These are phyloP conservation scores for Agriopis leucophaearia DNA, from an alignment of 2,888 invertebrate species.

Conservation along the genomic window DNA sequence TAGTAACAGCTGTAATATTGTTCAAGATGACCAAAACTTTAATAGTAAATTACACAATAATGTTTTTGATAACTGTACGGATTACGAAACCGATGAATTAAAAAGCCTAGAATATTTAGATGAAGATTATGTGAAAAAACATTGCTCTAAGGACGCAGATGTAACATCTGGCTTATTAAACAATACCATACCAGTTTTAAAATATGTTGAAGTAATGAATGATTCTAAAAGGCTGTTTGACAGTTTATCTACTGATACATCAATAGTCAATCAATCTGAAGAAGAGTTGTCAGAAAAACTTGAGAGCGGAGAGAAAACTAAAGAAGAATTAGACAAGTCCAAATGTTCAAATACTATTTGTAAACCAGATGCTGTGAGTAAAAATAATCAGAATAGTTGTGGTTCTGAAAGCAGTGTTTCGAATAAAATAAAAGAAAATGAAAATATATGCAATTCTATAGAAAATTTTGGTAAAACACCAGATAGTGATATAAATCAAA, in stretches of 20 bases:
- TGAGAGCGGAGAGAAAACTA: background rate
- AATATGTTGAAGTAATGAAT: background rate
- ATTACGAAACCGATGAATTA: background rate
- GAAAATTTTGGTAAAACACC: background rate
- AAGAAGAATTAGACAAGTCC: background rate
- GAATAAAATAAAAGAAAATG: conserved; percentile 2
- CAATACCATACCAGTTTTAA: background rate
- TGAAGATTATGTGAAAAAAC: background rate
- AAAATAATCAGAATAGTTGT: background rate
- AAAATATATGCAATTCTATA: background rate
- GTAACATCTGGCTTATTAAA: background rate
- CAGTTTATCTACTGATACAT: background rate
- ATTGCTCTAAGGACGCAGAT: background rate
- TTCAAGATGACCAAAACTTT: background rate
- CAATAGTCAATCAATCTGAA: background rate
- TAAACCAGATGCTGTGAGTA: background rate
- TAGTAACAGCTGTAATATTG: background rate
- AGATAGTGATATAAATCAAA: background rate
- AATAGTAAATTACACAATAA: background rate
- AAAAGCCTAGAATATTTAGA: background rate
- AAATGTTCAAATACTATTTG: background rate
- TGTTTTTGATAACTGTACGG: background rate
- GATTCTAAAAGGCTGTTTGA: background rate
- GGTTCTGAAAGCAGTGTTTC: background rate
- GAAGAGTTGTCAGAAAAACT: background rate